Percentiles rank a stretch among this genome's conserved stretches.
Evolutionary conservation across 2,888 invertebrate species (phyloP).

Genomic region (Margaritifera margaritifera): DNA sequence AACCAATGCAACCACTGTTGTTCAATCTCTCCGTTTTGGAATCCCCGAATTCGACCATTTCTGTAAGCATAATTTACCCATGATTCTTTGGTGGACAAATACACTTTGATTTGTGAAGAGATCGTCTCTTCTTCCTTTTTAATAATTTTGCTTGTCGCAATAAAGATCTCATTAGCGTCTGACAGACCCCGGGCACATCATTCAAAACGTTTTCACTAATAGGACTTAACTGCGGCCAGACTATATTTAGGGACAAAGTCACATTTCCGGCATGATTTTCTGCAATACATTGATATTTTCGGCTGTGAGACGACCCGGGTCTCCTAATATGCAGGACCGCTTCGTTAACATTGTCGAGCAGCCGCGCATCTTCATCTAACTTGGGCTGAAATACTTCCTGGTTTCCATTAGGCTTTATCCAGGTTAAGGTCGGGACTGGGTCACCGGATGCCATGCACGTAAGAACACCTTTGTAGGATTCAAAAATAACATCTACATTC

Average conservation of each 20-base stretch:
- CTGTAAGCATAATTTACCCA: too few relatives aligned
- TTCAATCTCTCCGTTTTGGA: too few relatives aligned
- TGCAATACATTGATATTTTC: constrained; percentile 64
- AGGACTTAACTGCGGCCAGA: constrained; percentile 45
- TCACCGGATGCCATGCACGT: constrained; percentile 64
- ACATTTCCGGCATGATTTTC: constrained; percentile 68
- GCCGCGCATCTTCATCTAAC: constrained; percentile 29
- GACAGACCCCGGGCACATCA: too few relatives aligned
- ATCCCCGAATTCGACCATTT: too few relatives aligned
- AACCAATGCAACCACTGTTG: too few relatives aligned
- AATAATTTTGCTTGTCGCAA: too few relatives aligned
- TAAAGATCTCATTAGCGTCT: too few relatives aligned
- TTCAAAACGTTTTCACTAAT: too few relatives aligned
- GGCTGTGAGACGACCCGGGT: constrained; percentile 42
- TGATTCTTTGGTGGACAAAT: too few relatives aligned
- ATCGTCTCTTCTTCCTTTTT: too few relatives aligned
- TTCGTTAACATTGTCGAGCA: background rate
- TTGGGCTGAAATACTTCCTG: constrained; percentile 44
- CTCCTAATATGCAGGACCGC: constrained; percentile 54
- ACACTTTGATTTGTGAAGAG: too few relatives aligned
- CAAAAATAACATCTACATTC: constrained; percentile 62
- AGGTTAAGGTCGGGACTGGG: constrained; percentile 64
- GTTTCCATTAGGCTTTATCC: constrained; percentile 63
- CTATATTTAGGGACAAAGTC: constrained; percentile 63
- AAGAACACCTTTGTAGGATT: constrained; percentile 51